Base-by-base conservation (phyloP, 2,113 vertebrate species). In the Sinocyclocheilus maitianheensis region DNA sequence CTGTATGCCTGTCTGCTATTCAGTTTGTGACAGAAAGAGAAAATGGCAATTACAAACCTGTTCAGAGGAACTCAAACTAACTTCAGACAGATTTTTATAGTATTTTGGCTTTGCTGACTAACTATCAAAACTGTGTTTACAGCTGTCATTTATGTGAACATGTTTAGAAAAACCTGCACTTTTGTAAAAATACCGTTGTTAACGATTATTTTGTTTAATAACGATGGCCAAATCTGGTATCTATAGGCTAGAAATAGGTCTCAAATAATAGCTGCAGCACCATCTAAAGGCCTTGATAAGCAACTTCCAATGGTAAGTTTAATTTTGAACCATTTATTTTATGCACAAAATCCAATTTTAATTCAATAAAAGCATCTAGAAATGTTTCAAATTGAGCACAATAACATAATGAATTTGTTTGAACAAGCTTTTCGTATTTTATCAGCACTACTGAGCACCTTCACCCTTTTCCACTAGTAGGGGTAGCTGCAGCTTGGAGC, bases 251-350 rank as follows among this genome's bases (percentile, higher is more conserved):
- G 8, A 71, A 72, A 72, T n/a, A 13, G 40, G 40, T n/a, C 40
- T 74, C 20, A 46, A 43, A 80, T 14, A 80, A 13, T 13, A 51
- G 43, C 30, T 16, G 83, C 48, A 34, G 22, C 78, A 48, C 62
- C 84, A 77, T 16, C 37, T 83, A 77, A 58, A 43, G 72, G 71
- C 12, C n/a, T 60, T 53, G 24, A 77, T 40, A 1, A 65, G 9
- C 51, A 67, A 77, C 79, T 74, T 46, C 11, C 8, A 46, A 74
- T 43, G 30, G 20, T 24, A 62, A 67, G 26, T 67, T 67, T 18
- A 2, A 34, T 69, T 69, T 69, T 6, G 14, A 69, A 34, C 26
- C 10, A 46, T 46, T 46, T 46, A 46, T 46, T 43, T 43, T 9
- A 43, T 43, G 43, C 43, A 46, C 43, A 46, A 46, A 46, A 46